Evolutionary conservation across 2,888 invertebrate species (phyloP).

Genomic region (Drosophila antonietae): DNA sequence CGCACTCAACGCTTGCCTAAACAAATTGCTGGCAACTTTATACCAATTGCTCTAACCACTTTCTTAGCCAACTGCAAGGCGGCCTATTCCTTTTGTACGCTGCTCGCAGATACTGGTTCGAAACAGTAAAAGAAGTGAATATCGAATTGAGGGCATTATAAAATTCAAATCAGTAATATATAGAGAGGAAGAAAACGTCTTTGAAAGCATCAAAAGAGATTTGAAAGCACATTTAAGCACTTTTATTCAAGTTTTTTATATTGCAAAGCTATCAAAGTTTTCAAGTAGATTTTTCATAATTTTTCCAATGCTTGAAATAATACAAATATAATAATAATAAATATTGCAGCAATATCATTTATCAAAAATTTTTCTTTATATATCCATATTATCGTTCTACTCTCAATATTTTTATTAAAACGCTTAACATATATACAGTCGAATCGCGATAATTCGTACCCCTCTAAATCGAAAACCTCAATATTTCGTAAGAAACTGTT

Average conservation of each 20-base stretch:
- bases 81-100: slow-evolving; percentile 65
- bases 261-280: background rate
- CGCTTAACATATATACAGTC: background rate
- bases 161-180: background rate
- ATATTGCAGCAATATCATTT: no score
- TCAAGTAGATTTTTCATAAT: background rate
- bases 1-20: slow-evolving; percentile 36
- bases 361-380: no score
- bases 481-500: no score
- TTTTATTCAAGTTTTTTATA: background rate
- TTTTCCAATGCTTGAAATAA: background rate
- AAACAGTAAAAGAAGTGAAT: background rate
- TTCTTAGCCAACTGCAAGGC: slow-evolving; percentile 63
- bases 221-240: background rate
- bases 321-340: background rate
- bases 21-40: slow-evolving; percentile 55
- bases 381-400: background rate
- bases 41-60: slow-evolving; percentile 62
- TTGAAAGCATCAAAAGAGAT: background rate
- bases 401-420: background rate
- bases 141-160: background rate
- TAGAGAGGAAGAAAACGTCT: no score
- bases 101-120: slow-evolving; percentile 43
- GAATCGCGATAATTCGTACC: no score
- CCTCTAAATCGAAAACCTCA: no score